Evolutionary conservation across 2,888 invertebrate species (phyloP).

Genomic region (Ceriagrion tenellum): DNA sequence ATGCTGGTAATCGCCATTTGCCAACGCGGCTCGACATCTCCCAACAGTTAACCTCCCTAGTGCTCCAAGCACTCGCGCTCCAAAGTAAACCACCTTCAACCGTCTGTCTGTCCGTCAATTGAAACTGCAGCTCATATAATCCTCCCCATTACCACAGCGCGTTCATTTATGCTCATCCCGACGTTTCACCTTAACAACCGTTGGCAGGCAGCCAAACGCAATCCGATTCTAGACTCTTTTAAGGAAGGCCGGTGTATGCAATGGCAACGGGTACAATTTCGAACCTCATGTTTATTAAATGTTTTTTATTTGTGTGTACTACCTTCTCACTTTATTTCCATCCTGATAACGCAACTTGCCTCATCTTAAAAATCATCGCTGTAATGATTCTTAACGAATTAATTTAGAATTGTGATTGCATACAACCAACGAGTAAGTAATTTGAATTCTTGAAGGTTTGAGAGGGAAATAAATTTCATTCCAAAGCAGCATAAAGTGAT

Average conservation of each 20-base stretch:
- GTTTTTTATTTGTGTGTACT: slow-evolving; percentile 32
- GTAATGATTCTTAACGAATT: slow-evolving; percentile 29
- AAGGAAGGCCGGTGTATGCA: slow-evolving; percentile 50
- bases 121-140: slow-evolving; percentile 56
- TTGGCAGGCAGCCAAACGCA: slow-evolving; percentile 49
- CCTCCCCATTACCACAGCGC: slow-evolving; percentile 28
- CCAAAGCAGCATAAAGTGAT: background rate
- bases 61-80: background rate
- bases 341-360: background rate
- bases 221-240: slow-evolving; percentile 46
- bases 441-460: background rate
- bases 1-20: too few species aligned
- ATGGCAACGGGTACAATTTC: slow-evolving; percentile 24
- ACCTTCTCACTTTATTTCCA: background rate
- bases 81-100: slow-evolving; percentile 46
- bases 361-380: background rate
- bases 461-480: background rate
- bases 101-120: slow-evolving; percentile 28
- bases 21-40: too few species aligned
- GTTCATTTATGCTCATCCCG: slow-evolving; percentile 55
- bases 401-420: background rate
- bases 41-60: too few species aligned
- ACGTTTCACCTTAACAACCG: slow-evolving; percentile 56
- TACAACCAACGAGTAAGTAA: background rate
- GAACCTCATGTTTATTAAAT: slow-evolving; percentile 56